Conservation (phyloP, 2,888 invertebrate genomes). For the Asteroscopus sphinx region DNA sequence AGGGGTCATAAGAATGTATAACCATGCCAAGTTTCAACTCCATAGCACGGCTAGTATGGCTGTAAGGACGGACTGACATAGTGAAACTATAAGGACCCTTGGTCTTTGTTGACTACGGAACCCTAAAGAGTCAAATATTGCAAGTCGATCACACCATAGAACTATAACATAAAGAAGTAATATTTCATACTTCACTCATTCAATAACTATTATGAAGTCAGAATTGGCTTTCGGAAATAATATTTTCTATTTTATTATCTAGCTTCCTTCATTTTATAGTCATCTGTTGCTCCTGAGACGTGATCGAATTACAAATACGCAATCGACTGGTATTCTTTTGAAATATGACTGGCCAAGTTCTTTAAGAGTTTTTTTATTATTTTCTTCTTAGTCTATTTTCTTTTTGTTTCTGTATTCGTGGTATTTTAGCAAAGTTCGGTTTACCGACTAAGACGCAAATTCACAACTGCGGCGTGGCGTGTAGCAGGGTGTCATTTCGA, state of each 20-base stretch:
- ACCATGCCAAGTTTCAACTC: too few relatives aligned
- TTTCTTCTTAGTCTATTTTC: not conserved
- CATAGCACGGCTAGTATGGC: too few relatives aligned
- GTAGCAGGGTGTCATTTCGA: too few relatives aligned
- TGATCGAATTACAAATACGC: constrained; percentile 35
- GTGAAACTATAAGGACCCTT: too few relatives aligned
- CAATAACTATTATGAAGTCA: constrained; percentile 38
- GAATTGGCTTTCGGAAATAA: constrained; percentile 40
- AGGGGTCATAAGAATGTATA: too few relatives aligned
- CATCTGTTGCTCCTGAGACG: constrained; percentile 47
- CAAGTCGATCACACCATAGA: too few relatives aligned
- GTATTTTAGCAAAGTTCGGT: too few relatives aligned
- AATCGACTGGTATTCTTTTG: constrained; percentile 19
- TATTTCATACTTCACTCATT: constrained; percentile 16
- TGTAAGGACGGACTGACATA: too few relatives aligned
- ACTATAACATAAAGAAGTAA: not conserved
- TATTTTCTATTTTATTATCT: constrained; percentile 42
- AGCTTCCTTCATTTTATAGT: constrained; percentile 42
- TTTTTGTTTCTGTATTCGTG: not conserved
- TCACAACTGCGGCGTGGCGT: too few relatives aligned
- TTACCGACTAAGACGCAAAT: too few relatives aligned
- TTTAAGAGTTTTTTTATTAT: constrained; percentile 1
- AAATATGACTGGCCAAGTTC: constrained; percentile 13
- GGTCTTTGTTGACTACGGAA: too few relatives aligned
- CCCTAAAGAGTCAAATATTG: too few relatives aligned